Evolutionary conservation across 2,888 invertebrate genomes (phyloP), one percentile per base, ranked within the genome.

Genomic region (Drosophila cracens): DNA sequence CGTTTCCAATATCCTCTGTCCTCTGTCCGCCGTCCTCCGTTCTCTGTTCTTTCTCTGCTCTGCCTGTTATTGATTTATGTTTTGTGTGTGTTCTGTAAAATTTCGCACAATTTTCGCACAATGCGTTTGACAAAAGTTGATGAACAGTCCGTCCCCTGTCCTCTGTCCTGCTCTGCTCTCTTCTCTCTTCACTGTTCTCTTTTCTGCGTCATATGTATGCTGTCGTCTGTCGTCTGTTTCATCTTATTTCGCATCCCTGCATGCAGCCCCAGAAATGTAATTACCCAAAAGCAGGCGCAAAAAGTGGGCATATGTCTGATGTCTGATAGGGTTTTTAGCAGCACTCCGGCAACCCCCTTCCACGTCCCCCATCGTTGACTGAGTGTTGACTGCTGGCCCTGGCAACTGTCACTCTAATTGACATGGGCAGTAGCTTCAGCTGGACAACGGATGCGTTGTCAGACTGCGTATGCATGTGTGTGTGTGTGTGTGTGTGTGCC

Each of bases 391-490:
- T 61, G 78, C 62, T 71, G 62, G 38, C 64, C 70, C 71, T 73
- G 83, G 81, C 76, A 87, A 84, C 85, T 87, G 87, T 71, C 89
- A 69, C 63, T 87, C 87, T 79, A 84, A 87, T 82, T 84, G 87
- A 82, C 84, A 84, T 70, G 85, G 64, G 63, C 64, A 67, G 54
- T 51, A 36, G 58, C 61, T 34, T 31, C 73, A 63, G 62, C 61
- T 53, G 54, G 65, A 31, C 40, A 38, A 46, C 46, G 38, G 40
- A 57, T 46, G 60, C 59, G 27, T 48, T 51, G 7, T 36, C 29
- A 48, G 31, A 21, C 38, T 29, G 27, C n/a, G n/a, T 31, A 16
- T 21, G 16, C 10, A 13, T 53, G 18, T 8, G 11, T 38, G 38
- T 36, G 36, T 53, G 53, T 53, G 36, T 56, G n/a, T 40, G 40